phyloP scores from a whole-genome alignment of 2,888 invertebrate species.

The Meandrusa payeni region DNA sequence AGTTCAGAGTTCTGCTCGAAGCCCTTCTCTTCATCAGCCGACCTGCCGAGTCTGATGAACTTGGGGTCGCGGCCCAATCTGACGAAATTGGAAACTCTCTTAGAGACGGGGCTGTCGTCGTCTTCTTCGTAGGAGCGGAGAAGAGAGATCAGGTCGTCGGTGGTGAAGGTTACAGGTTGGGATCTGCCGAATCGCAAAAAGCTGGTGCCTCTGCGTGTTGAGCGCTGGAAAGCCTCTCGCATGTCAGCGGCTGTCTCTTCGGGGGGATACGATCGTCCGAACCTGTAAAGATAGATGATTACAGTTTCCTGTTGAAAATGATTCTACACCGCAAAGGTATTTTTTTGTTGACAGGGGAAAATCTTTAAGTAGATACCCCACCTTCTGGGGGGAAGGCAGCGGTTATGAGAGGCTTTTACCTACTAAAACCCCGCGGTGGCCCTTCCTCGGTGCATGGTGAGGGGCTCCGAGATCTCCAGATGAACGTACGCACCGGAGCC shows the following conservation, averaged over 20 bases:
- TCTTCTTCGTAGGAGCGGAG: slow-evolving; percentile 63
- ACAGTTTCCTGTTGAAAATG: too few relatives aligned
- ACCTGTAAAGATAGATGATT: slow-evolving; percentile 45
- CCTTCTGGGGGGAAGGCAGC: too few relatives aligned
- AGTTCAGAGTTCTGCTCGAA: slow-evolving; percentile 49
- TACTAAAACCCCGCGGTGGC: too few relatives aligned
- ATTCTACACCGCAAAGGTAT: too few relatives aligned
- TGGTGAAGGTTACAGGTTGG: slow-evolving; percentile 53
- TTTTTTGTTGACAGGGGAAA: too few relatives aligned
- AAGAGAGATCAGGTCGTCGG: slow-evolving; percentile 62
- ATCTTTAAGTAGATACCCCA: too few relatives aligned
- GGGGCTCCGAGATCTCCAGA: too few relatives aligned
- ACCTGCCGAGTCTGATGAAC: slow-evolving; percentile 74
- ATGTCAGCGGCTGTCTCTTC: slow-evolving; percentile 66
- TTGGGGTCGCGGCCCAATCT: slow-evolving; percentile 67
- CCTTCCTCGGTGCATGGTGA: too few relatives aligned
- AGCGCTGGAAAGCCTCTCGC: slow-evolving; percentile 54
- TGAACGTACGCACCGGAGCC: too few relatives aligned
- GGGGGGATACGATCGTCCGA: slow-evolving; percentile 66
- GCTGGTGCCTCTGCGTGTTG: slow-evolving; percentile 57
- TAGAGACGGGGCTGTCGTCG: slow-evolving; percentile 47
- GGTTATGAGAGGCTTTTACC: too few relatives aligned
- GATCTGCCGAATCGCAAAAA: slow-evolving; percentile 69
- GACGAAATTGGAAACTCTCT: slow-evolving; percentile 60
- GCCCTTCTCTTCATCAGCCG: slow-evolving; percentile 52